Evolutionary conservation across 1,140 invertebrate genomes (phyloP).

Genomic region (Solenopsis fugax): DNA sequence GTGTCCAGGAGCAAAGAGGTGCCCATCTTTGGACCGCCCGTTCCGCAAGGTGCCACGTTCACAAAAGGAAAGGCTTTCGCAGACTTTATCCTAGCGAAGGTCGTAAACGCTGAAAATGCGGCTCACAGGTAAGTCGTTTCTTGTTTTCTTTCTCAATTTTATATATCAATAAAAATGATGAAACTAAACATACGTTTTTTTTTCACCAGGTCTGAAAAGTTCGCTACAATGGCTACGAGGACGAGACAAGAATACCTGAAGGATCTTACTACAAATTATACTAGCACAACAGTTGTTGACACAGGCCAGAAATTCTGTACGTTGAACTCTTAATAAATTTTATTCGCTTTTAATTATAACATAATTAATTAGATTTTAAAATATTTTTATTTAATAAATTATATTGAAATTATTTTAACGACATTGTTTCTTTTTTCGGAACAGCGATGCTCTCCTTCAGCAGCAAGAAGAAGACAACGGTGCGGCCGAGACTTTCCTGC

Average conservation of each 20-base stretch:
- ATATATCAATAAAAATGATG: not conserved
- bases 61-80: conserved; percentile 96
- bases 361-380: conserved; percentile 1
- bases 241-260: conserved; percentile 98
- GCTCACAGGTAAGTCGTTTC: conserved; percentile 89
- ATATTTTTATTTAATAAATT: not conserved
- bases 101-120: conserved; percentile 99
- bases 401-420: conserved; percentile 6
- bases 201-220: conserved; percentile 94
- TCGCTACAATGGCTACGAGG: conserved; percentile 98
- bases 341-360: not conserved
- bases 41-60: conserved; percentile 94
- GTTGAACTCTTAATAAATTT: conserved; percentile 77
- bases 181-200: not conserved
- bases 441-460: conserved; percentile 90
- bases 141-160: not conserved
- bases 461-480: conserved; percentile 91
- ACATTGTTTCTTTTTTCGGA: conserved; percentile 13
- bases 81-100: conserved; percentile 97
- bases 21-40: conserved; percentile 97
- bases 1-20: conserved; percentile 98
- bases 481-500: conserved; percentile 89
- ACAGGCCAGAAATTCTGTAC: conserved; percentile 96
- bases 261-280: conserved; percentile 95
- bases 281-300: conserved; percentile 93